These are phyloP conservation scores for Cotesia glomerata DNA, from an alignment of 1,140 invertebrate species.

Conservation along the genomic window DNA sequence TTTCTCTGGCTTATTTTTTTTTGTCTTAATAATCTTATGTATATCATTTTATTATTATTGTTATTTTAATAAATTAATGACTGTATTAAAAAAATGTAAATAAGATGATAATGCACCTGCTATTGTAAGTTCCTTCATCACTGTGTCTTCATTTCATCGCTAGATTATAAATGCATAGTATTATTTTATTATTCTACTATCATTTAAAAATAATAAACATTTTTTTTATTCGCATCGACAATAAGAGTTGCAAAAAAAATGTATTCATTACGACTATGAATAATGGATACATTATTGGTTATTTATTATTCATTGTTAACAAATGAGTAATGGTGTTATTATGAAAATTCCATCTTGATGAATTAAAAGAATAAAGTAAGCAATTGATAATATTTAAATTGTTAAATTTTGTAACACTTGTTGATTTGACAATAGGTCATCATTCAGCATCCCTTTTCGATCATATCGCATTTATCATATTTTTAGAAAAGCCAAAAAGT, in stretches of 20 bases:
- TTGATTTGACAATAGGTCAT: background rate
- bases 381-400: background rate
- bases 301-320: too few species aligned
- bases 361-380: too few species aligned
- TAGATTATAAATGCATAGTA: slow-evolving; percentile 3
- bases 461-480: slow-evolving; percentile 63
- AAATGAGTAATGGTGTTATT: too few species aligned
- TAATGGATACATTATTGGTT: too few species aligned
- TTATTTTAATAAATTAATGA: too few species aligned
- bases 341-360: too few species aligned
- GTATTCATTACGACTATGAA: too few species aligned
- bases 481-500: slow-evolving; percentile 66
- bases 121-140: background rate
- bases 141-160: slow-evolving; percentile 2
- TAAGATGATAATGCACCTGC: background rate
- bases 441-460: slow-evolving; percentile 42
- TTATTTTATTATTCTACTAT: slow-evolving; percentile 1
- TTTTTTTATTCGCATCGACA: slow-evolving; percentile 22
- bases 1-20: background rate
- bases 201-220: background rate
- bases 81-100: background rate
- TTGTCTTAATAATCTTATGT: background rate
- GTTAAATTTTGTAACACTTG: background rate
- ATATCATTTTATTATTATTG: too few species aligned
- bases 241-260: slow-evolving; percentile 1